Evolutionary conservation across 2,888 invertebrate genomes (phyloP), one percentile per base, ranked within the genome.

Genomic region (Zhengitettix transpicula): DNA sequence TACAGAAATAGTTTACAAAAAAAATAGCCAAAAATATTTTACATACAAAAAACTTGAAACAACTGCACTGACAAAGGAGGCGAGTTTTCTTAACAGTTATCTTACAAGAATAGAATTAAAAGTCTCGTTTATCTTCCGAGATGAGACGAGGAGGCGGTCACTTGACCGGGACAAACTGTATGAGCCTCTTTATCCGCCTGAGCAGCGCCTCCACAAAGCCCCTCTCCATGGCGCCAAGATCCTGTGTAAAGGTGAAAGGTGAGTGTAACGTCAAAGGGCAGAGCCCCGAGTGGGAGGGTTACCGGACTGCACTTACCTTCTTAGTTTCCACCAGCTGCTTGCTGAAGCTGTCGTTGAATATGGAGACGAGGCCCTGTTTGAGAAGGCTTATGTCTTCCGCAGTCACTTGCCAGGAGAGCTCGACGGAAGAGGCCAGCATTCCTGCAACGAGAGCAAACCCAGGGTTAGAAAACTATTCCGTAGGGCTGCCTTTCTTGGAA

Each of bases 321-420:
- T 81, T 80, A 1, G 84, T 84, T 58, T 83, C 82, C 56, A 87
- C 71, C 12, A 90, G 74, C 66, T 86, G 84, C 61, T 84, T 83
- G 58, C 85, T 81, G 72, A 90, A 89, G 64, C 84, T 82, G 69
- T 89, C 89, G 68, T 84, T 88, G 71, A 90, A 86, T 16, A 85
- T 79, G 0, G 83, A 80, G 42, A 85, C 78, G 12, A 90, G 76
- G 42, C 82, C 83, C 69, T 86, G 84, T 67, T 85, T 85, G 58
- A 89, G 73, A 66, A 80, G 80, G 42, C 80, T 76, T 58, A 87
- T 75, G 62, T 84, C 84, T 65, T 81, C 47, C 2, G 47, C 47
- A 8, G 47, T 14, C 12, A 47, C n/a, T 5, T 47, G 47, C 47
- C 47, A 47, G 14, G 47, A 47, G 2, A 47, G 14, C n/a, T 47